Percentiles rank a stretch among this genome's conserved stretches.
Conservation (phyloP, 2,797 vertebrate genomes). For the Phrynocephalus guinanensis region DNA sequence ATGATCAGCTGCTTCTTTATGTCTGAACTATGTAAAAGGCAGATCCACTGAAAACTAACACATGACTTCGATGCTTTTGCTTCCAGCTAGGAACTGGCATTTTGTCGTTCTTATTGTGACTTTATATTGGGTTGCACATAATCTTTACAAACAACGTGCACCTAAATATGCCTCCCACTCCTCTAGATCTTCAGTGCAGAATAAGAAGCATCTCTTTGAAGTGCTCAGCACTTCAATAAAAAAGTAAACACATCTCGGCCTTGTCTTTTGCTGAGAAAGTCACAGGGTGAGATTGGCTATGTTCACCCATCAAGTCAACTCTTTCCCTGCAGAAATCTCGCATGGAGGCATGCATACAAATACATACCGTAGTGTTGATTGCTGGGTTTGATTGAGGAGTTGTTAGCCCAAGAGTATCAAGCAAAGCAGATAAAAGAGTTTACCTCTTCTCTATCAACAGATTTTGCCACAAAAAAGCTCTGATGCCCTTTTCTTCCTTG, state of each 20-base stretch:
- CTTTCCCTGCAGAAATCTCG: slow-evolving; percentile 53
- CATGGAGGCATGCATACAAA: slow-evolving; percentile 29
- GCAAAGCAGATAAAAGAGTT: slow-evolving; percentile 28
- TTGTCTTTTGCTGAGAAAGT: slow-evolving; percentile 59
- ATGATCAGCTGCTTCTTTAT: slow-evolving; percentile 45
- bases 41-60: slow-evolving; percentile 36
- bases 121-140: slow-evolving; percentile 57
- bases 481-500: slow-evolving; percentile 21
- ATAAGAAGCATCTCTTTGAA: slow-evolving; percentile 68
- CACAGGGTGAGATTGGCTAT: slow-evolving; percentile 53
- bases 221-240: slow-evolving; percentile 47
- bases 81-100: slow-evolving; percentile 49
- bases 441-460: slow-evolving; percentile 10
- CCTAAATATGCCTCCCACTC: slow-evolving; percentile 60
- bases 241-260: slow-evolving; percentile 43
- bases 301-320: slow-evolving; percentile 59
- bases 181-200: slow-evolving; percentile 64
- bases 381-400: slow-evolving; percentile 36
- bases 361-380: slow-evolving; percentile 32
- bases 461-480: slow-evolving; percentile 15
- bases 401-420: slow-evolving; percentile 21
- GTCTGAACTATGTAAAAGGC: slow-evolving; percentile 40
- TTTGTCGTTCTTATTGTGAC: slow-evolving; percentile 61
- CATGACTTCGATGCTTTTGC: slow-evolving; percentile 56
- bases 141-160: slow-evolving; percentile 62